Base-by-base conservation (phyloP, 2,888 invertebrate genomes). In the Rhopalosiphum nymphaeae region DNA sequence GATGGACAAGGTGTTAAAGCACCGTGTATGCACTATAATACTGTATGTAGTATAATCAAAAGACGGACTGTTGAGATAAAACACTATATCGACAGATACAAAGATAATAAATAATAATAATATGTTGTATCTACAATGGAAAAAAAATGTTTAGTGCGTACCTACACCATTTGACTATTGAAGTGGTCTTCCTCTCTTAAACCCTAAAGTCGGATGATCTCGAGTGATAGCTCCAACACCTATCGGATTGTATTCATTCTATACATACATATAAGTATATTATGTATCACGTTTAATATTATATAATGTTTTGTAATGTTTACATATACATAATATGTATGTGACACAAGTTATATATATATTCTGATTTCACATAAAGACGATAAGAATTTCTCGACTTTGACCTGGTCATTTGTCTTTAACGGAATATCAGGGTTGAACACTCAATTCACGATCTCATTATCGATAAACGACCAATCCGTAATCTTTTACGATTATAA, bases 391-490 rank as follows among this genome's bases (percentile, higher is more conserved):
- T 78, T 78, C 16, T 78, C 7, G 49, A 86, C 25, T 91, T 11
- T 1, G 13, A 44, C 85, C 5, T n/a, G 57, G 25, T 26, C 46
- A 56, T 57, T 85, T 91, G 91, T 91, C 85, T 85, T 56, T 16
- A 26, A 11, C 84, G 26, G 25, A 67, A 46, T n/a, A 61, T 46
- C 4, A 25, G 46, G n/a, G 57, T 44, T 57, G 42, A 85, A 85
- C 21, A 21, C 25, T 44, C 44, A 44, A 56, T 56, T 29, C 91
- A 25, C 5, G 91, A 91, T 91, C 91, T 25, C 85, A 86, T 91
- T 91, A 91, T 86, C 86, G 91, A 91, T 91, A 86, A 78, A 46
- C 91, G 85, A 46, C 26, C 9, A 2, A 25, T 57, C 44, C 25
- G 44, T 36, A 78, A 78, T 36, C 78, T 13, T 56, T 5, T 42